Base-by-base conservation (phyloP, 2,797 vertebrate genomes). In the Spheniscus humboldti region DNA sequence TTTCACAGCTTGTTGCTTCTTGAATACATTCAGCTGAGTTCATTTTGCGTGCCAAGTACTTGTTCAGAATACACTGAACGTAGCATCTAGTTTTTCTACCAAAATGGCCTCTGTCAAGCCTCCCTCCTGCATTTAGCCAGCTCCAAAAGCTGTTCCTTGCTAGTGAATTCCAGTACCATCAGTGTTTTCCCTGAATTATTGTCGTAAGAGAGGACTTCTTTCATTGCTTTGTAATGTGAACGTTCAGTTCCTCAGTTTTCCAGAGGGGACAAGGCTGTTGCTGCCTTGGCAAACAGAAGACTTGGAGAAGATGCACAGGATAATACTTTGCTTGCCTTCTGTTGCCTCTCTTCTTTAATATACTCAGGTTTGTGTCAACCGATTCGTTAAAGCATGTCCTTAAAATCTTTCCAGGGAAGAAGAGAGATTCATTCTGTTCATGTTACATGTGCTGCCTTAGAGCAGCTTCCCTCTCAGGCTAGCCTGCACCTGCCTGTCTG, bases 1-100 rank as follows among this genome's bases (percentile, higher is more conserved):
- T 96, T 96, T 97, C 88, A 94, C 94, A 96, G 95, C 90, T 93
- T 95, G 76, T 76, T 96, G 67, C 88, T 86, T 72, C 93, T 96
- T 95, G 86, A 96, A 82, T 93, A 88, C 52, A 41, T 95, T 91
- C 67, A 74, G 5, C 52, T 30, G 77, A 52, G 68, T 39, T 74
- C 27, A 66, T 73, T 72, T 74, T 63, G 67, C 11, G 25, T 82
- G 95, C 94, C 96, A 96, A 96, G 74, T 89, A 74, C 93, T 97
- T 95, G 67, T 83, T 95, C 90, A 71, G 88, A 96, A 91, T 91
- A 93, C 53, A 50, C 67, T 93, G 95, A 91, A 93, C 8, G 10
- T 55, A 86, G 92, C 83, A 82, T 74, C 77, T 20, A 89, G 52
- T 19, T 85, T 95, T 92, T 62, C 91, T 94, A 94, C 97, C 94